A percentile compares a stretch with the other conserved stretches of the same genome.
phyloP scores from a whole-genome alignment of 1,140 invertebrate species.

The Bombus huntii region DNA sequence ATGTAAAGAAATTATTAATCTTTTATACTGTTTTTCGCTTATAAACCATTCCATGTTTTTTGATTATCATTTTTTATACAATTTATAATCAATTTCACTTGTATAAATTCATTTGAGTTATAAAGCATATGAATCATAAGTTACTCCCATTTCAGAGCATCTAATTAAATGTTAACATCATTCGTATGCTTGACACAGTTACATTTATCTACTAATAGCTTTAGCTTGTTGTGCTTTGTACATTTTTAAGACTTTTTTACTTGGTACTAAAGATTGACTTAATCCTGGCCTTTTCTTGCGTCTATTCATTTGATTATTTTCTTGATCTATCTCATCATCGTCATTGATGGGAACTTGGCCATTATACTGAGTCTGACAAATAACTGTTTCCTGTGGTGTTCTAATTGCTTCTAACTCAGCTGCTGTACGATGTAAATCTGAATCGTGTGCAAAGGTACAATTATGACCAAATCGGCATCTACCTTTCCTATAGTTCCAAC shows the following conservation, averaged over 20 bases:
- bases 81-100: conserved; percentile 1
- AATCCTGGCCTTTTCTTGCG: conserved; percentile 90
- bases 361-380: conserved; percentile 80
- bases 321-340: conserved; percentile 83
- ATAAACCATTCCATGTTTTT: neutral
- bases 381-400: conserved; percentile 81
- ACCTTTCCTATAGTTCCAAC: conserved; percentile 96
- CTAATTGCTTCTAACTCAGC: conserved; percentile 84
- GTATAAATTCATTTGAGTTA: conserved; percentile 10
- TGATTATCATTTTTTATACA: neutral
- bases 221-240: conserved; percentile 86
- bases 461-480: conserved; percentile 95
- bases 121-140: conserved; percentile 23
- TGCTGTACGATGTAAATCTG: conserved; percentile 87
- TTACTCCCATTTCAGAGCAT: conserved; percentile 18
- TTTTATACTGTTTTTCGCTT: neutral
- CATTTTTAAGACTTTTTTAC: conserved; percentile 92
- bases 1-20: conserved; percentile 11
- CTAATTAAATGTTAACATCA: conserved; percentile 20
- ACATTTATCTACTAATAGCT: conserved; percentile 81
- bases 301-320: conserved; percentile 83
- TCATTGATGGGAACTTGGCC: conserved; percentile 68
- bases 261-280: conserved; percentile 89
- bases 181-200: conserved; percentile 49
- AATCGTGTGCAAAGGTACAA: conserved; percentile 96